Evolutionary conservation across 2,888 invertebrate species (phyloP), one percentile per base, ranked within the genome.

Genomic region (Bibio marci): DNA sequence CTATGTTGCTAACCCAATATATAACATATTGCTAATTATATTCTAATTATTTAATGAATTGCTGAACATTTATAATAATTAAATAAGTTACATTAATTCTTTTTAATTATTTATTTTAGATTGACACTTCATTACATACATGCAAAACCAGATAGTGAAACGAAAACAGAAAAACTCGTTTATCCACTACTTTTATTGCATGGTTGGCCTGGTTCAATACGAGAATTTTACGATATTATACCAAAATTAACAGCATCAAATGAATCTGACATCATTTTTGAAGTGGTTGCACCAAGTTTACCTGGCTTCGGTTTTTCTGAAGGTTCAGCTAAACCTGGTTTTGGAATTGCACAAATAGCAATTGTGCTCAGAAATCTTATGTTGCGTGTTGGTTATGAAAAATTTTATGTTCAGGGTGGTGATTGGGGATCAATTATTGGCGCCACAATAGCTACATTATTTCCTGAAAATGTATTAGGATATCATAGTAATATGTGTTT

Each of bases 141-240:
- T 47, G 66, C 70, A 3, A 76, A 74, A 57, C 73, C 76, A 6
- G 53, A 54, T 6, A 50, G 54, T 10, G 51, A 58, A 15, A 57
- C 4, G 4, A 22, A 22, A 22, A 6, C 22, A 22, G 8, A 22
- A 22, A 22, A 22, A 22, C 5, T 22, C 8, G 30, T 30, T 7
- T 30, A 13, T 43, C 62, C 62, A 15, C 50, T 60, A 3, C 19
- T 62, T 4, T 48, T 91, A 35, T 59, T 82, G 14, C 90, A 92
- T 54, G 91, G 91, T 28, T 91, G 91, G 91, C 88, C 90, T 1
- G 86, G 88, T 1, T 83, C 82, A 0, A 69, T 87, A 3, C 65
- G 76, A n/a, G 90, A 91, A 61, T 88, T 87, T 58, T 79, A 80
- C 50, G 74, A 76, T 40, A 58, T 82, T 0, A 75, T 83, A 37